These are phyloP conservation scores for Harmothoe impar DNA, from an alignment of 2,888 invertebrate genomes.

Conservation along the genomic window DNA sequence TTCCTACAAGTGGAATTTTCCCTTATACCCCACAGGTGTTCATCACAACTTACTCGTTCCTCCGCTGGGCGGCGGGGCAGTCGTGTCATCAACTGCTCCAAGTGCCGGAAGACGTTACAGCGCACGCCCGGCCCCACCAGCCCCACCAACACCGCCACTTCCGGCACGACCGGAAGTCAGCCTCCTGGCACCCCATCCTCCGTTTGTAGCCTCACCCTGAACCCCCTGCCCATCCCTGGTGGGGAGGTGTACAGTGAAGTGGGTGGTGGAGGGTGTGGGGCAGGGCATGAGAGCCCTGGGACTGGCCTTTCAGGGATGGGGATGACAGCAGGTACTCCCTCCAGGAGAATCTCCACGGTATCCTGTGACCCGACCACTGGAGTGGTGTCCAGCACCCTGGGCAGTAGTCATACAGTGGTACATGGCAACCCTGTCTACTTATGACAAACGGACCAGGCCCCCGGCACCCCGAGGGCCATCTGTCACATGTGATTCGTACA, in stretches of 20 bases:
- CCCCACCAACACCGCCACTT: background rate
- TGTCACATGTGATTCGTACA: constrained; percentile 36
- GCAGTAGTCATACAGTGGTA: background rate
- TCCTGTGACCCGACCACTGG: constrained; percentile 48
- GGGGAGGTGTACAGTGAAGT: background rate
- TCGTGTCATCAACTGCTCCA: constrained; percentile 57
- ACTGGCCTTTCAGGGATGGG: background rate
- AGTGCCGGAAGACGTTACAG: constrained; percentile 49
- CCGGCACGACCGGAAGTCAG: background rate
- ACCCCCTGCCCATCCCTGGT: background rate
- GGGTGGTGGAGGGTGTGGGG: background rate
- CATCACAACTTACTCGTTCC: constrained; percentile 41
- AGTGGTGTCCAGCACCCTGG: constrained; percentile 21
- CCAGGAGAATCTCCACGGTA: constrained; percentile 12
- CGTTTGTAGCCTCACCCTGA: constrained; percentile 33
- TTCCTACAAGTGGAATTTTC: no score
- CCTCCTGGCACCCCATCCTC: background rate
- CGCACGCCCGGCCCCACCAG: constrained; percentile 18
- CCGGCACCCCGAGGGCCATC: constrained; percentile 50
- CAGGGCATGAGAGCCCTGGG: no score
- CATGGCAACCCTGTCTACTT: constrained; percentile 56
- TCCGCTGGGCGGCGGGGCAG: constrained; percentile 52
- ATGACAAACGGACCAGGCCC: constrained; percentile 56
- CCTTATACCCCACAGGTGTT: constrained; percentile 14
- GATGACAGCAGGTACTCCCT: background rate